Evolutionary conservation across 2,888 invertebrate genomes (phyloP), one percentile per base, ranked within the genome.

Genomic region (Lasioglossum calceatum): DNA sequence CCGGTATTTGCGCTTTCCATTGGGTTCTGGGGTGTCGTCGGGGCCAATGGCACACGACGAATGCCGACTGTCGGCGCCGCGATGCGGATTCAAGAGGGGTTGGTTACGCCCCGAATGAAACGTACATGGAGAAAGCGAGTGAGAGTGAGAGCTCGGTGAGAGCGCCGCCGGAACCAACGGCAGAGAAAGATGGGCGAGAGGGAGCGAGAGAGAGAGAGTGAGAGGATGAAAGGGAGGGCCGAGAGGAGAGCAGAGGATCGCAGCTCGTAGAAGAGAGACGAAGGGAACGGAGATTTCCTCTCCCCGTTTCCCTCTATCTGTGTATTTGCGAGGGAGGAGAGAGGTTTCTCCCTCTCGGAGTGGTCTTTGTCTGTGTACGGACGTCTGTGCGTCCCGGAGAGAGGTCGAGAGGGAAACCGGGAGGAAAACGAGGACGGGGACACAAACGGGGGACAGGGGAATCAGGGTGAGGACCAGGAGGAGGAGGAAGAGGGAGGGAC

Each of bases 11-110:
- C 92, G 92, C 93, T 92, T 92, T 92, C 92, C 94, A 94, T 94
- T 95, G 93, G 95, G 94, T 93, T 94, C 94, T 92, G 92, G 95
- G 94, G 92, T 95, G 95, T 95, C 95, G 93, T 92, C 86, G 89
- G 93, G 93, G 92, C 95, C 95, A 95, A 95, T 95, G 94, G 94
- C 93, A 94, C 93, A 94, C 93, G 90, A 89, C 93, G 91, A 89
- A 94, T 94, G 93, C 93, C 94, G 92, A 94, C 92, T 94, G 94
- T 93, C 92, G 92, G 89, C 86, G 91, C 86, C 92, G 89, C 91
- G 89, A 91, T 90, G 90, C 89, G 90, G 88, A 88, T 87, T 88
- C 92, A 91, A 92, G 91, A 90, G 92, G 94, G 93, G 94, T 92
- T 91, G 93, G 94, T 93, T 93, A 94, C 94, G 94, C 94, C 94